Base-by-base conservation (phyloP, 1,140 invertebrate genomes). In the Hesperophylax magnus region DNA sequence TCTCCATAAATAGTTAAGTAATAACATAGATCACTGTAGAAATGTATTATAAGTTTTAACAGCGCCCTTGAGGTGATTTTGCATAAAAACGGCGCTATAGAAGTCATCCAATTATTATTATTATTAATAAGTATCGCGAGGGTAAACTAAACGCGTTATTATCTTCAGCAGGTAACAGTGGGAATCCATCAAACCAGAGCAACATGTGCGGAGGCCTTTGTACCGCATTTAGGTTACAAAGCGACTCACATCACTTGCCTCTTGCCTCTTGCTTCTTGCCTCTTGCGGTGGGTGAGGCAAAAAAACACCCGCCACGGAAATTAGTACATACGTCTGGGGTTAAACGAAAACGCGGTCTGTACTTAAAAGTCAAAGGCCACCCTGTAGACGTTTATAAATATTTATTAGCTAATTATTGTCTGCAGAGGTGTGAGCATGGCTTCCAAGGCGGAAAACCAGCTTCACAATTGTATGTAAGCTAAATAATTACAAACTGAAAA, bases 391-490 rank as follows among this genome's bases (percentile, higher is more conserved):
- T 47, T 61, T 77, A 63, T 77, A 77, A 77, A 77, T 77, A 77
- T 77, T 61, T 77, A 77, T 61, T 63, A 77, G 58, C 75, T 77
- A 77, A 77, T 77, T 77, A 77, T 63, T 77, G 75, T 61, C 56
- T 39, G 75, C 18, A 6, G 61, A 63, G 56, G 58, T 47, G 56
- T 34, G 20, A 63, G 54, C 15, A 2, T 53, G 69, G 34, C 69
- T 72, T 72, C 69, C 69, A 72, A 72, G 34, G 31, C 31, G 69
- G 11, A 9, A 8, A 18, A 7, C 47, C 69, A 52, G 52, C 14
- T 72, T 72, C 69, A 18, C 69, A 52, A n/a, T 53, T 72, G 34
- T 14, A 58, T 8, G 56, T 58, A 22, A n/a, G n/a, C 20, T 58
- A 58, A 58, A 22, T 20, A 15, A 58, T 18, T 58, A 58, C 56